A percentile compares a stretch with the other conserved stretches of the same genome.
Evolutionary conservation across 2,113 vertebrate species (phyloP).

Genomic region (Malurus melanocephalus): DNA sequence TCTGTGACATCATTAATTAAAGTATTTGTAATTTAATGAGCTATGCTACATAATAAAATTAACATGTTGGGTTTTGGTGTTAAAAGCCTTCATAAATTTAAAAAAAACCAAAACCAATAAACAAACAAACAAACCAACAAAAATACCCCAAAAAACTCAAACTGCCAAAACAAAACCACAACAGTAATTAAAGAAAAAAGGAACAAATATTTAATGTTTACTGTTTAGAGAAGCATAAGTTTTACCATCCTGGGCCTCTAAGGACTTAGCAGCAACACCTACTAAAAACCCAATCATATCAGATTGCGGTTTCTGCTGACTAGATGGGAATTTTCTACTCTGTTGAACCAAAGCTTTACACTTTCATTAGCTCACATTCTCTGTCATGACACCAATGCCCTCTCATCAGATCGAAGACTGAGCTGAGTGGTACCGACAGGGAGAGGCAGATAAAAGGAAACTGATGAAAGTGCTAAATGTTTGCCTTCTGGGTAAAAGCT

Average conservation of each 20-base stretch:
- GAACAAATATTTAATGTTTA: background rate
- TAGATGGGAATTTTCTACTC: slow-evolving; percentile 85
- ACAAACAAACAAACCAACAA: background rate
- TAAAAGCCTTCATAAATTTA: background rate
- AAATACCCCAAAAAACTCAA: background rate
- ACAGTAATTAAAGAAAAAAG: background rate
- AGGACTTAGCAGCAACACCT: background rate
- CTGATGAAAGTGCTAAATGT: slow-evolving; percentile 28
- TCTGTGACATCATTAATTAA: background rate
- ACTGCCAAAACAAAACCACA: background rate
- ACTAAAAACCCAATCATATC: slow-evolving; percentile 70
- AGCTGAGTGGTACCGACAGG: slow-evolving; percentile 64
- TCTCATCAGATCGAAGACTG: slow-evolving; percentile 61
- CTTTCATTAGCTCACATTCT: slow-evolving; percentile 86
- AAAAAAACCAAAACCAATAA: background rate
- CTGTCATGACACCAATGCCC: slow-evolving; percentile 76
- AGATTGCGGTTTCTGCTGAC: slow-evolving; percentile 75
- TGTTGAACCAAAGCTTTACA: slow-evolving; percentile 78
- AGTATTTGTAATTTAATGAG: background rate
- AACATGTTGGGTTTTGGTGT: background rate
- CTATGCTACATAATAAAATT: background rate
- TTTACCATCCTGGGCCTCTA: background rate
- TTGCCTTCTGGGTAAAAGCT: slow-evolving; percentile 28
- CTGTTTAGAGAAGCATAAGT: background rate
- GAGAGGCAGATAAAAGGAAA: slow-evolving; percentile 28